phyloP scores from a whole-genome alignment of 2,113 vertebrate genomes.

The Muntiacus muntjak region DNA sequence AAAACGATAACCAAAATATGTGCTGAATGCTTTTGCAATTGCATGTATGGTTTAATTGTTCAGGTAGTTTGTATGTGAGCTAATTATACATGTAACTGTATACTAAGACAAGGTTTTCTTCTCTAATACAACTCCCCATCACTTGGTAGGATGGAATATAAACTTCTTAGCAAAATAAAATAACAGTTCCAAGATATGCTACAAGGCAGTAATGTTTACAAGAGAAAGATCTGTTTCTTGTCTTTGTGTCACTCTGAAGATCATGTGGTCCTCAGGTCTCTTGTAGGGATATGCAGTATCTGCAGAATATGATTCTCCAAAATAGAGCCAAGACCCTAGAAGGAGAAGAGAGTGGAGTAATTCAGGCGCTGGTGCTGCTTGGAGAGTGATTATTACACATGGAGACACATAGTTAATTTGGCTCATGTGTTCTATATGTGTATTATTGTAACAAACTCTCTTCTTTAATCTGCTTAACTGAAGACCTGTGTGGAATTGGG shows the following conservation, averaged over 20 bases:
- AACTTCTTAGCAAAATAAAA: not conserved
- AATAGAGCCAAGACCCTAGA: not conserved
- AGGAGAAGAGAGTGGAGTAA: not conserved
- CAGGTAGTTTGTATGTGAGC: not conserved
- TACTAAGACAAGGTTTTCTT: not conserved
- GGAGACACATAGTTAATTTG: not conserved
- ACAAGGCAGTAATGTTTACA: not conserved
- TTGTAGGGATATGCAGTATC: not conserved
- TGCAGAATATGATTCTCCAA: not conserved
- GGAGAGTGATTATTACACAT: not conserved
- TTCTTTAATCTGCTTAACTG: not conserved
- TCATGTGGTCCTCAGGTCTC: not conserved
- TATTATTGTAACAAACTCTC: not conserved
- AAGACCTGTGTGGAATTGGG: not conserved
- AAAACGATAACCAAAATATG: not conserved
- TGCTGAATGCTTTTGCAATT: not conserved
- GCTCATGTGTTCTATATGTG: not conserved
- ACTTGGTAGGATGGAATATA: not conserved
- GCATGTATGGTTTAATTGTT: not conserved
- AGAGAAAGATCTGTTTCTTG: not conserved
- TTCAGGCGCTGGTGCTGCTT: not conserved
- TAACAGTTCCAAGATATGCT: not conserved
- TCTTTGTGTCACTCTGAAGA: not conserved
- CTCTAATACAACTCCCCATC: not conserved
- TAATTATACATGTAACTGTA: not conserved